Base-by-base conservation (phyloP, 2,888 invertebrate species). In the Calameuta pallipes region DNA sequence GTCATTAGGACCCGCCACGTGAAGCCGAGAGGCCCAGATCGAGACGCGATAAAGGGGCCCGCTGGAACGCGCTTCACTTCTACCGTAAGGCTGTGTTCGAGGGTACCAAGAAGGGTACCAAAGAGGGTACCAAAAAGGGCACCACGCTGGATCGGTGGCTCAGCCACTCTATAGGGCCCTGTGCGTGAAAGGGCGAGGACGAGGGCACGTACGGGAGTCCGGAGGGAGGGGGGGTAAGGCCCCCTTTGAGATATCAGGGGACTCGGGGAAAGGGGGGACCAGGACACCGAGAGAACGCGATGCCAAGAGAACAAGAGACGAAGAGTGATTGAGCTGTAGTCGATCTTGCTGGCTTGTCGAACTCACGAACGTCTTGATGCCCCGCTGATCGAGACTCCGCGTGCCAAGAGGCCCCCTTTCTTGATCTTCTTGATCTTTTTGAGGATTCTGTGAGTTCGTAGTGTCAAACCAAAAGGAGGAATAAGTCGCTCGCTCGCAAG, bases 291-390 rank as follows among this genome's bases (percentile, higher is more conserved):
- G 70, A 33, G 70, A 33, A 15, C 41, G 15, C 13, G 41, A 15
- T 12, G 15, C 74, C 31, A 76, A 80, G 83, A 87, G 86, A 87
- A 87, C 86, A 88, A 85, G 85, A 88, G 89, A 90, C 88, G 90
- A 89, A 90, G 90, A 90, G 87, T 90, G 90, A 91, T 91, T 91
- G 91, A 91, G 91, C 90, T 90, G 91, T 91, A 90, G 90, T 88
- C 89, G 89, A 90, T 89, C 88, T 89, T 89, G 88, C 89, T 87
- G 86, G 86, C 88, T 88, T 89, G 90, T 89, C 86, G 85, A 86
- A 87, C 87, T 88, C 87, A 88, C 87, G 87, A 90, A 89, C 89
- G 89, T 89, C 89, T 90, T 89, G 89, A 90, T 90, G 89, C 87
- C 82, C 80, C 83, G 80, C 30, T 33, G 80, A 87, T 88, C 85